Base-by-base conservation (phyloP, 2,888 invertebrate species). In the Drosophila macrospina region DNA sequence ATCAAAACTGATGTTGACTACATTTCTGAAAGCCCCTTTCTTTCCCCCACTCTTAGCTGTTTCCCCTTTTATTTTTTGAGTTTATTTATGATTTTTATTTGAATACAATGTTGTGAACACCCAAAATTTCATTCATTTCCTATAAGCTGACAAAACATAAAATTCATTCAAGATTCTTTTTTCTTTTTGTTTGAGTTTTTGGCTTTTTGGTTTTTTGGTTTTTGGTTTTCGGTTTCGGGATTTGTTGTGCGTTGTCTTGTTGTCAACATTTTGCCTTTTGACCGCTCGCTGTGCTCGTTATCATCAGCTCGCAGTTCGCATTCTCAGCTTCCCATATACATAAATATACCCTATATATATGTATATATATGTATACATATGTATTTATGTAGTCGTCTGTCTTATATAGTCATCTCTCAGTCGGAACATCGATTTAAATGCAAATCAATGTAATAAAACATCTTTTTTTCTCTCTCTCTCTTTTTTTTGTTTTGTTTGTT, bases 381-480 rank as follows among this genome's bases (percentile, higher is more conserved):
- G 16, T 36, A 26, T 20, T 13, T 28, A 71, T 66, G 61, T 41
- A 57, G 61, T 20, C 55, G 37, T 15, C 15, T 30, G 30, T 32
- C 24, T 26, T 52, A 75, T 74, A 71, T 60, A 76, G 66, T 24
- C 67, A 67, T 66, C 66, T 59, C 62, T 8, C 45, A 54, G 67
- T 57, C 54, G 67, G 63, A 74, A 86, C 80, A 86, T 78, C 90
- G 86, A 90, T 90, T 90, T 89, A 90, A 90, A 90, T 90, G 90
- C 90, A 90, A 90, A 90, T 90, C 89, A 90, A 89, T 85, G 86
- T 88, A 90, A 90, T 90, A 90, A 84, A 84, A 84, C 86, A 85
- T 85, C 69, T 81, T 80, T 74, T 60, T 54, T 60, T 54, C 50
- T 1, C 3, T 20, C 20, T 20, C 3, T 20, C 1, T 20, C 20